phyloP scores from a whole-genome alignment of 2,888 invertebrate genomes.

The Hanleya hanleyi region DNA sequence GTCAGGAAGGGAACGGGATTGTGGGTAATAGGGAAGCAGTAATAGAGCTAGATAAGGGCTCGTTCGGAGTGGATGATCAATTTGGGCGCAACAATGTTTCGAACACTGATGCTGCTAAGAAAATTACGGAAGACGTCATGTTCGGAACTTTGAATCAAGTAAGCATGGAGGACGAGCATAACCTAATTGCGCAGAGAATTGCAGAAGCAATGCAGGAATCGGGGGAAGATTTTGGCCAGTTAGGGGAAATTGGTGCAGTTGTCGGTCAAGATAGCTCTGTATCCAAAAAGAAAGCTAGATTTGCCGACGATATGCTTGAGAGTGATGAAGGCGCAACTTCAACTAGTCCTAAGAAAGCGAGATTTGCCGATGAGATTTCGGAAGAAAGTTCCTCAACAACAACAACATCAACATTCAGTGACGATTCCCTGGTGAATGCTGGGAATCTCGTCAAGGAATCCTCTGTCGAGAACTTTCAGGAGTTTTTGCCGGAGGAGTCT shows the following conservation, averaged over 20 bases:
- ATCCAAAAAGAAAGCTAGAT: neutral
- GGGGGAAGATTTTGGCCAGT: neutral
- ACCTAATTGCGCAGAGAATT: neutral
- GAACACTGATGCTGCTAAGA: conserved; percentile 9
- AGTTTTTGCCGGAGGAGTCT: neutral
- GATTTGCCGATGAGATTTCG: neutral
- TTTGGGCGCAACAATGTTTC: neutral
- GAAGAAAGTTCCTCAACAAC: neutral
- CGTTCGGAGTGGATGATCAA: neutral
- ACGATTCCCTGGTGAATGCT: neutral
- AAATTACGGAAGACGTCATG: conserved; percentile 8
- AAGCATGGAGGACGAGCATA: neutral
- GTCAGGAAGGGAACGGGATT: no score
- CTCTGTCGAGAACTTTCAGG: no score
- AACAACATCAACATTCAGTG: no score
- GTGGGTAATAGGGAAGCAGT: no score
- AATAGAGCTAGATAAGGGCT: neutral
- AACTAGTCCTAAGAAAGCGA: neutral
- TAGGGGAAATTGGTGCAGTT: neutral
- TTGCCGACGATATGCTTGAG: neutral
- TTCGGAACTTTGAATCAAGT: neutral
- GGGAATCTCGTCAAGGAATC: no score
- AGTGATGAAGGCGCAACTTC: neutral
- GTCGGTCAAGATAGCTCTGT: neutral
- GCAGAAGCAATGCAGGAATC: conserved; percentile 1